Evolutionary conservation across 2,888 invertebrate species (phyloP), one percentile per base, ranked within the genome.

Genomic region (Ophion costatus): DNA sequence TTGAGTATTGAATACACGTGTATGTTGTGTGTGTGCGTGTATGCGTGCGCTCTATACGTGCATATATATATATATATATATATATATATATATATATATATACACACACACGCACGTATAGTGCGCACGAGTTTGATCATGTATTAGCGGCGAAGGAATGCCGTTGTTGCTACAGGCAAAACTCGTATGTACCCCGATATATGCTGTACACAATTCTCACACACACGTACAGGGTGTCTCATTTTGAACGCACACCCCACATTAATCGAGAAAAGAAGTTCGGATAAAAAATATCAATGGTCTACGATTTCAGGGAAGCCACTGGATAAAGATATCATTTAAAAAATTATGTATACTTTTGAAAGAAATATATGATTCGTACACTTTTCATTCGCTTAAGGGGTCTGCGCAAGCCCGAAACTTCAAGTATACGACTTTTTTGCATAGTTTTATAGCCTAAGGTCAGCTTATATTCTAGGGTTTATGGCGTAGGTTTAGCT

Each of bases 81-180:
- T 2, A 24, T 24, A 24, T 2, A 24, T 24, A 24, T 2, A 24
- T 24, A 24, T 2, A 51, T 14, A 51, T 20, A 59, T 59, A 61
- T 61, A 56, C 29, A 74, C 45, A 74, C 63, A 77, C 14, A 20
- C 57, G 42, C 57, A 57, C 67, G 17, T 67, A 20, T 56, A 24
- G 22, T 33, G 57, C 71, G 20, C 66, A 66, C 64, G 67, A 66
- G 81, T 82, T 69, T 69, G 64, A 75, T 80, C 79, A 83, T 75
- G 79, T 83, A 83, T 83, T 80, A 80, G 75, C 70, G 38, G 61
- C 69, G 42, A 67, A 82, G 82, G 82, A 82, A 82, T 82, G 82
- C 75, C 74, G 83, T 75, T 83, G 83, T 83, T 73, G 83, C 83
- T 83, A 83, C 75, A 75, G 83, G 83, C 78, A 69, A 79, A 80